Evolutionary conservation across 1,140 invertebrate genomes (phyloP), one percentile per base, ranked within the genome.

Genomic region (Pygmarrhopalites habei): DNA sequence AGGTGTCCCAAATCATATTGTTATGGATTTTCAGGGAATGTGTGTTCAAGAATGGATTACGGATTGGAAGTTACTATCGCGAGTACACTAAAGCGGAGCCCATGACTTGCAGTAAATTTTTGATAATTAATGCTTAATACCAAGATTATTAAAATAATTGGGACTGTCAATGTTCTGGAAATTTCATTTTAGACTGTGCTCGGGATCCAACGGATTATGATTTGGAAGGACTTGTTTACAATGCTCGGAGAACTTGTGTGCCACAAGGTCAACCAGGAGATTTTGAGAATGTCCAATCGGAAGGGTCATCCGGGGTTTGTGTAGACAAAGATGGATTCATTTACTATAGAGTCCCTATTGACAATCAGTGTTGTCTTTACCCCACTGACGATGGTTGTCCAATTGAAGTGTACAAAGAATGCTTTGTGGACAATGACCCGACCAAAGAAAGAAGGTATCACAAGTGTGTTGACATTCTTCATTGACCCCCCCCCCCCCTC

Each of bases 71-170:
- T 28, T 81, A 74, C 72, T 75, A 77, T 23, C 69, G 76, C 26
- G 23, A 52, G 7, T 21, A 26, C 7, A 4, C 3, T 26, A 26
- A 14, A 14, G 46, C 46, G 46, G 46, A n/a, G n/a, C 7, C 68
- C 43, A 77, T 81, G 70, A 77, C 78, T 73, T 82, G 81, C 75
- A 79, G 80, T 82, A 76, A 80, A 80, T 79, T n/a, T n/a, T n/a
- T n/a, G n/a, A n/a, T n/a, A n/a, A n/a, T n/a, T n/a, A n/a, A n/a
- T n/a, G n/a, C n/a, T n/a, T n/a, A n/a, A n/a, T n/a, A n/a, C n/a
- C n/a, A n/a, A n/a, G n/a, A n/a, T n/a, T n/a, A n/a, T n/a, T n/a
- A n/a, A n/a, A n/a, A n/a, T n/a, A n/a, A n/a, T n/a, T n/a, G n/a
- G n/a, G n/a, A n/a, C n/a, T n/a, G n/a, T n/a, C n/a, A n/a, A n/a